A percentile compares a stretch with the other conserved stretches of the same genome.
Evolutionary conservation across 2,113 vertebrate genomes (phyloP).

Genomic region (Leptodactylus fuscus): DNA sequence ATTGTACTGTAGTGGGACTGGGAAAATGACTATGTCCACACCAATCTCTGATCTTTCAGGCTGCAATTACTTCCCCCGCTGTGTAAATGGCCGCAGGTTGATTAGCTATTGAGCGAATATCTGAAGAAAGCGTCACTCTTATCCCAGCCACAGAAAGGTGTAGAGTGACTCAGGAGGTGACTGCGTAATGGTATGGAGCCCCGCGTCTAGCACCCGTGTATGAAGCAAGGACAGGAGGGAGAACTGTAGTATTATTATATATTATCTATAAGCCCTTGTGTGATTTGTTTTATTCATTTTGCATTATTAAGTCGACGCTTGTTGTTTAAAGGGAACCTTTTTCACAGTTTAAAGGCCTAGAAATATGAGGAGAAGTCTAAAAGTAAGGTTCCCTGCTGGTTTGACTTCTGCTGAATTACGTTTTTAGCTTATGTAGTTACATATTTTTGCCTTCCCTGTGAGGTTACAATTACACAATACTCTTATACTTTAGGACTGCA

Average conservation of each 20-base stretch:
- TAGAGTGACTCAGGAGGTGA: slow-evolving; percentile 2
- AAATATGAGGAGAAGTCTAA: background rate
- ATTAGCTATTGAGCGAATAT: slow-evolving; percentile 50
- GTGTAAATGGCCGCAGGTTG: slow-evolving; percentile 29
- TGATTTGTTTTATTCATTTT: background rate
- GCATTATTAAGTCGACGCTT: background rate
- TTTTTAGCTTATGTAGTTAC: too few species aligned
- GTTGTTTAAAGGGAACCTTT: background rate
- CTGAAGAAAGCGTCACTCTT: slow-evolving; percentile 2
- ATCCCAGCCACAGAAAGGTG: background rate
- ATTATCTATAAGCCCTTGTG: background rate
- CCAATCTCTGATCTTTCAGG: slow-evolving; percentile 33
- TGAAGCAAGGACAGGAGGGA: background rate
- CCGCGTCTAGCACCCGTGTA: background rate
- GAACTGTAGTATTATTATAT: background rate
- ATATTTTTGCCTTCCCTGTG: too few species aligned
- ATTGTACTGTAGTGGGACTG: background rate
- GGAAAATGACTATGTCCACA: slow-evolving; percentile 30
- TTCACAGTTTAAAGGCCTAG: background rate
- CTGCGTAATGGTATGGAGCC: background rate
- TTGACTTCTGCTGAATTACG: too few species aligned
- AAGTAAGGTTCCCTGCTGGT: background rate
- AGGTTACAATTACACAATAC: too few species aligned
- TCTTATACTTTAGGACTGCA: too few species aligned
- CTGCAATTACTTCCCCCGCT: slow-evolving; percentile 41